Base-by-base conservation (phyloP, 2,113 vertebrate genomes). In the Zosterops hypoxanthus region DNA sequence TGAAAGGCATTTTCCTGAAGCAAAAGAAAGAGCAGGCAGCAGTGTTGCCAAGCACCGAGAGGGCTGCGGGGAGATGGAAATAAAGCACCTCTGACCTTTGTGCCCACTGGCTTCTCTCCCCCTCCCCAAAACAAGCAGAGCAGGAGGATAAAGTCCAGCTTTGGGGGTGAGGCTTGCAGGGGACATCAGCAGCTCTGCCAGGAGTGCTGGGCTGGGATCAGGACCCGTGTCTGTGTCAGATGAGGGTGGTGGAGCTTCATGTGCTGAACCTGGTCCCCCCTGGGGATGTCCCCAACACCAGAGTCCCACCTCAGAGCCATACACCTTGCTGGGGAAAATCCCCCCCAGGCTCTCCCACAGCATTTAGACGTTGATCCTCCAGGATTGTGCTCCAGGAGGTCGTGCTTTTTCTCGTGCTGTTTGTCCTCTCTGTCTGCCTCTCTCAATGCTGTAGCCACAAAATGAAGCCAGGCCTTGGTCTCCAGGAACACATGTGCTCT, bases 1-100 rank as follows among this genome's bases (percentile, higher is more conserved):
- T 50, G 82, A 90, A 88, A 95, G 78, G 20, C 52, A 36, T 94
- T 91, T 93, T 83, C 80, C 79, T 59, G 20, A 55, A 77, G 55
- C 66, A 68, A 81, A 77, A 77, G 68, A 10, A 85, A 92, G 77
- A 69, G 50, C 11, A 72, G 68, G 23, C 29, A 73, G 50, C 1
- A 2, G 52, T 34, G 64, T 52, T 65, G 41, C 60, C 76, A 83
- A 31, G 59, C 66, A 49, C 47, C 0, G 0, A n/a, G 72, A 12
- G 39, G 64, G 52, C 22, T 59, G 9, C 33, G 12, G 69, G 68
- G 77, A 86, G 60, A 26, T 55, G 47, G 89, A 81, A 86, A 61
- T 63, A 55, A 83, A 81, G 7, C 39, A 57, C 53, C 41, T 41
- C 3, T 56, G 46, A 34, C 44, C 64, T 81, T 59, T 0, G 1